Evolutionary conservation across 2,797 vertebrate species (phyloP).

Genomic region (Mus minutoides): DNA sequence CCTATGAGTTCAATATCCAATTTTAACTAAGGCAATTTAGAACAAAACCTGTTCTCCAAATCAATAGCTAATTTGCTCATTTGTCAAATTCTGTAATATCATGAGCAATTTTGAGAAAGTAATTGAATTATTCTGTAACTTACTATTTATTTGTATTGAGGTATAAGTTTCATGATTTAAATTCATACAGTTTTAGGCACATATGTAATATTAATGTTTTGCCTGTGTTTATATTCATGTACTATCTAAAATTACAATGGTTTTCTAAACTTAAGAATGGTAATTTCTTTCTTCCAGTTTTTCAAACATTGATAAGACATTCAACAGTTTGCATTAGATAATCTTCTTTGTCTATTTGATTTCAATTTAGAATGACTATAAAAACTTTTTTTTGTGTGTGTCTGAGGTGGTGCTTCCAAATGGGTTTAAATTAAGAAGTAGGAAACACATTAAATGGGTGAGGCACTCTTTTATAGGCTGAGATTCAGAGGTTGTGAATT

Average conservation of each 20-base stretch:
- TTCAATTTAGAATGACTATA: not conserved
- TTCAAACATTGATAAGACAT: not conserved
- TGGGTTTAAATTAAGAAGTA: not conserved
- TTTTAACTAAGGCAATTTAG: not conserved
- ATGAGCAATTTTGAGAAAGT: not conserved
- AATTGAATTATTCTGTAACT: not conserved
- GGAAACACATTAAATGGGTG: not conserved
- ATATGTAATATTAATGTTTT: not conserved
- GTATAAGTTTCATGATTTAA: not conserved
- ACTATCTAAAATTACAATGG: not conserved
- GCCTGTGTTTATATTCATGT: not conserved
- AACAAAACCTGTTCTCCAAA: not conserved
- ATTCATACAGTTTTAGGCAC: not conserved
- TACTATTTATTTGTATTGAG: not conserved
- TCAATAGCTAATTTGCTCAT: not conserved
- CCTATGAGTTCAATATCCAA: not conserved
- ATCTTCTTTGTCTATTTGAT: not conserved
- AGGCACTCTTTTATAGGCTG: not conserved
- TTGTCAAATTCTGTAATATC: not conserved
- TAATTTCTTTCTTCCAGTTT: not conserved
- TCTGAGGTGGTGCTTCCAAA: not conserved
- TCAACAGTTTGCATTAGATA: not conserved
- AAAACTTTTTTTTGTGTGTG: not conserved
- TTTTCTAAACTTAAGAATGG: not conserved
- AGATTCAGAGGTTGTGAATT: not conserved